Conservation (phyloP, 1,140 invertebrate species). For the Dendroctonus valens region DNA sequence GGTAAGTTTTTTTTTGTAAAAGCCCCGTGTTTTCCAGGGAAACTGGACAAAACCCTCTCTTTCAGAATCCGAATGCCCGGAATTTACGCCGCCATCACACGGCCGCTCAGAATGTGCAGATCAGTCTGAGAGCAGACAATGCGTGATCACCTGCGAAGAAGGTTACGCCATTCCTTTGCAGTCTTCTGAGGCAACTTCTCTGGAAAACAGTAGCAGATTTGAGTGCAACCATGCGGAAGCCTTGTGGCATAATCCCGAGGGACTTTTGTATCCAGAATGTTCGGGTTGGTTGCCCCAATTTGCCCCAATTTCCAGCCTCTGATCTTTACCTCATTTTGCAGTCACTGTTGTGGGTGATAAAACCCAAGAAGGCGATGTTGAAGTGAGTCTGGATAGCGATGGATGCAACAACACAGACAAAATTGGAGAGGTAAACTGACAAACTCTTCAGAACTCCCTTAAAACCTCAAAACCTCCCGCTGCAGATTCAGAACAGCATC, state of each 20-base stretch:
- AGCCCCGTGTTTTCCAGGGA: not conserved
- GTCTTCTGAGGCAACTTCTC: conserved; percentile 5
- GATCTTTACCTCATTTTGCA: conserved; percentile 10
- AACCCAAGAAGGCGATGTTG: conserved; percentile 38
- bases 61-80: conserved; percentile 58
- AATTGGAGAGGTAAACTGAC: conserved; percentile 29
- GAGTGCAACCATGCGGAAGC: conserved; percentile 42
- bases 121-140: conserved; percentile 53
- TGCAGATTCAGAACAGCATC: conserved; percentile 39
- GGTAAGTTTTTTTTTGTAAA: conserved; percentile 49
- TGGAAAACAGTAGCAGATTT: conserved; percentile 39
- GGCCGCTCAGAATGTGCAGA: conserved; percentile 58
- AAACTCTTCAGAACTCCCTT: not conserved
- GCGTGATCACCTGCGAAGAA: conserved; percentile 59
- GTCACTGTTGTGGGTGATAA: conserved; percentile 40
- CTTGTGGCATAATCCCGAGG: conserved; percentile 46
- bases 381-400: conserved; percentile 29
- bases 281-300: conserved; percentile 45
- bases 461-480: not conserved
- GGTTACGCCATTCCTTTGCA: conserved; percentile 59
- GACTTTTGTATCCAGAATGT: conserved; percentile 57
- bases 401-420: conserved; percentile 37
- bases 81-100: conserved; percentile 57
- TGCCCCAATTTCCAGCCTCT: not conserved
- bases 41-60: not conserved